A percentile compares a stretch with the other conserved stretches of the same genome.
Evolutionary conservation across 2,888 invertebrate species (phyloP).

Genomic region (Mimas tiliae): DNA sequence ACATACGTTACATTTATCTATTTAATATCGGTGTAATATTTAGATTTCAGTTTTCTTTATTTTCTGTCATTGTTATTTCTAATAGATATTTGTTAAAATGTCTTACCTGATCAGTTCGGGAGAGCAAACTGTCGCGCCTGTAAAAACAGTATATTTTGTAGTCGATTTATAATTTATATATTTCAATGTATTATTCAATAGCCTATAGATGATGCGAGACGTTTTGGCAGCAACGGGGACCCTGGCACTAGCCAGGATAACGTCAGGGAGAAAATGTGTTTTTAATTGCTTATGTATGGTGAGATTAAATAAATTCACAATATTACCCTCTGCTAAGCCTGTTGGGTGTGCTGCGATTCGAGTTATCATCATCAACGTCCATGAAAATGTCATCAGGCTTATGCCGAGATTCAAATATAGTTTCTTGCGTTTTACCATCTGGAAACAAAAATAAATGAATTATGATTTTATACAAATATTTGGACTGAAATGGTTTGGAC

Average conservation of each 20-base stretch:
- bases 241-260: too few species aligned
- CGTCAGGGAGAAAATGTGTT: too few species aligned
- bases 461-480: not conserved
- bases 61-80: not conserved
- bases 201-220: too few species aligned
- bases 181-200: too few species aligned
- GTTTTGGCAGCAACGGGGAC: too few species aligned
- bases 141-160: slow-evolving; percentile 28
- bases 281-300: too few species aligned
- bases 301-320: slow-evolving; percentile 1
- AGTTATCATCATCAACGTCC: slow-evolving; percentile 63
- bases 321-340: slow-evolving; percentile 58
- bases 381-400: slow-evolving; percentile 64
- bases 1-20: too few species aligned
- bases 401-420: slow-evolving; percentile 49
- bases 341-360: slow-evolving; percentile 67
- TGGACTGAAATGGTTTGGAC: not conserved
- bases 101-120: slow-evolving; percentile 63
- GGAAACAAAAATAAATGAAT: slow-evolving; percentile 32
- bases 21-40: too few species aligned
- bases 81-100: not conserved
- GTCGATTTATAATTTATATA: not conserved
- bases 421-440: slow-evolving; percentile 62
- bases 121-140: slow-evolving; percentile 68
- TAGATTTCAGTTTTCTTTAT: too few species aligned